A percentile compares a stretch with the other conserved stretches of the same genome.
Conservation (phyloP, 2,888 invertebrate genomes). For the Cephus pulcher region DNA sequence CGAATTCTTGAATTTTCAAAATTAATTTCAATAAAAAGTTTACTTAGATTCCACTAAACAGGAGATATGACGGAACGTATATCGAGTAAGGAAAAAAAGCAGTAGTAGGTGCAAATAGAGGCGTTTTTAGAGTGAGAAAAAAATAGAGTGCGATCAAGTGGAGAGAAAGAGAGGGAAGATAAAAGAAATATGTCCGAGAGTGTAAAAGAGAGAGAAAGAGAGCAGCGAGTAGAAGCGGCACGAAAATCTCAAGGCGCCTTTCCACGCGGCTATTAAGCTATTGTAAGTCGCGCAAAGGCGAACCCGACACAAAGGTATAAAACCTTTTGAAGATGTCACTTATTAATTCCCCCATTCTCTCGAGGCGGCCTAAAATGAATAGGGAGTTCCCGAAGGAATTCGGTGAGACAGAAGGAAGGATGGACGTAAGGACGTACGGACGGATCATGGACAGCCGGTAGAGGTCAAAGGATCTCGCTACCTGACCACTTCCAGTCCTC, state of each 20-base stretch:
- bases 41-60: too few species aligned
- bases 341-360: constrained; percentile 63
- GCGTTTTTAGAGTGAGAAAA: background rate
- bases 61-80: background rate
- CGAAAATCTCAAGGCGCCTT: constrained; percentile 28
- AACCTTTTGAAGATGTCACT: constrained; percentile 63
- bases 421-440: constrained; percentile 23
- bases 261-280: constrained; percentile 1
- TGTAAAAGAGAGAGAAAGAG: constrained; percentile 4
- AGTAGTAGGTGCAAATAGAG: background rate
- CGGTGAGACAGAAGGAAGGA: constrained; percentile 41
- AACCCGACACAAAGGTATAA: constrained; percentile 6
- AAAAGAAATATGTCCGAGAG: constrained; percentile 14
- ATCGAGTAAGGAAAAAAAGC: background rate
- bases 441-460: constrained; percentile 53
- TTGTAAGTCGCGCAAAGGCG: background rate
- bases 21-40: too few species aligned
- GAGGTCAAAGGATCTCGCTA: constrained; percentile 53
- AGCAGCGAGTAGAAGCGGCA: constrained; percentile 20
- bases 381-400: constrained; percentile 37
- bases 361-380: constrained; percentile 52
- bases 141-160: background rate
- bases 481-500: constrained; percentile 4
- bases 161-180: background rate
- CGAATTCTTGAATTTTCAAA: too few species aligned